Percentiles rank a stretch among this genome's conserved stretches.
These are phyloP conservation scores for Panthera tigris DNA, from an alignment of 2,113 vertebrate genomes.

Conservation along the genomic window DNA sequence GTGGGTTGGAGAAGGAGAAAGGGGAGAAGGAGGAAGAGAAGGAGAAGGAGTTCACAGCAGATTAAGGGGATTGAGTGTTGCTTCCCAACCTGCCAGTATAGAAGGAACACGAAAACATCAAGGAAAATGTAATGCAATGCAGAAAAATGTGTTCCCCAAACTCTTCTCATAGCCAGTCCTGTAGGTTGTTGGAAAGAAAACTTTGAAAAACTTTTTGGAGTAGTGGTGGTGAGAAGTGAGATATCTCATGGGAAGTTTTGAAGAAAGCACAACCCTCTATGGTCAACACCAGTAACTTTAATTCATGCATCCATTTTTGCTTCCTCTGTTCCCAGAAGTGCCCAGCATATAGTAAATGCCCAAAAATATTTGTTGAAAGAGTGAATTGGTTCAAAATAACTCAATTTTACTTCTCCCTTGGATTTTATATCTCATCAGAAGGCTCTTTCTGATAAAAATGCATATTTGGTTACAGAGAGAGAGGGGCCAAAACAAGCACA, in stretches of 20 bases:
- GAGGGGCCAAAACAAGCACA: neutral
- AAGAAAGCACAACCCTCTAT: neutral
- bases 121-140: neutral
- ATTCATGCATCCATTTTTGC: neutral
- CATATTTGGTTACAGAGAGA: conserved; percentile 6
- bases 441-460: neutral
- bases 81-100: neutral
- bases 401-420: neutral
- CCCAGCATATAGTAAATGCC: neutral
- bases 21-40: neutral
- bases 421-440: neutral
- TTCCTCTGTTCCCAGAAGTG: neutral
- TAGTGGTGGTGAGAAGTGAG: neutral
- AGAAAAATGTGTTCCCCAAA: neutral
- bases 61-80: neutral
- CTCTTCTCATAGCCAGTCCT: neutral
- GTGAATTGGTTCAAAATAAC: neutral
- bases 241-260: neutral
- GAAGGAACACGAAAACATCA: neutral
- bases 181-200: neutral
- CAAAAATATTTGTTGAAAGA: conserved; percentile 23
- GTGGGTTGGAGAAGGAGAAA: too few species aligned
- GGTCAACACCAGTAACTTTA: neutral
- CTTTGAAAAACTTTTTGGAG: neutral
- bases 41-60: neutral